Percentiles rank a stretch among this genome's conserved stretches.
These are phyloP conservation scores for Falco berigora DNA, from an alignment of 2,797 vertebrate genomes.

Conservation along the genomic window DNA sequence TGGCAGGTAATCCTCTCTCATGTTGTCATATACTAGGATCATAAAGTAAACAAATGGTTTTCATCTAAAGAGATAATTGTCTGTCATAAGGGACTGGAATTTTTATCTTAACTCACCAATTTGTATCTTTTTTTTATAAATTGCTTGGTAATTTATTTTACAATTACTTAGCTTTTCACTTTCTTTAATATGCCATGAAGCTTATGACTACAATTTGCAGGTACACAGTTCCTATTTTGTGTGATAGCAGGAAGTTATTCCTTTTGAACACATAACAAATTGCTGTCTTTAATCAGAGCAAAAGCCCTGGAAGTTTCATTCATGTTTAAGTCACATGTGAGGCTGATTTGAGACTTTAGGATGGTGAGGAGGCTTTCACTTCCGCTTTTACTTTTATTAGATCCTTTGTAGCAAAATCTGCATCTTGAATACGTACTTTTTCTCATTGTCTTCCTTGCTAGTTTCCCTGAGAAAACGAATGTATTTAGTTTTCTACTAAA, in stretches of 20 bases:
- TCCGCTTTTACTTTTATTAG: accelerated
- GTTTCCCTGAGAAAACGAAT: not conserved
- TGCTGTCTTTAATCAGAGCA: not conserved
- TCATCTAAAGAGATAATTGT: not conserved
- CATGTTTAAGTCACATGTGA: accelerated
- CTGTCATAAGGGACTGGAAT: not conserved
- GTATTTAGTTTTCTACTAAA: not conserved
- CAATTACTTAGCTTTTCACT: not conserved
- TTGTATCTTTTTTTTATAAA: not conserved
- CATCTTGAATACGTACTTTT: not conserved
- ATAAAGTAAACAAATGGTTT: not conserved
- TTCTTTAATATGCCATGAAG: not conserved
- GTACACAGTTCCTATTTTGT: not conserved
- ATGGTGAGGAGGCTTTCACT: not conserved
- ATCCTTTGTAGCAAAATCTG: not conserved
- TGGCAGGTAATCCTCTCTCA: not conserved
- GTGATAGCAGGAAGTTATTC: not conserved
- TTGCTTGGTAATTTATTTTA: not conserved
- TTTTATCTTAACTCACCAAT: not conserved
- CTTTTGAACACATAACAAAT: not conserved
- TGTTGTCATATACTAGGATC: not conserved
- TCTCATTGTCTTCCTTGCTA: not conserved
- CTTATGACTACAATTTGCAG: not conserved
- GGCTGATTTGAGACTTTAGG: not conserved
- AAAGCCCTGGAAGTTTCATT: not conserved